Evolutionary conservation across 2,797 vertebrate species (phyloP).

Genomic region (Urosaurus nigricauda): DNA sequence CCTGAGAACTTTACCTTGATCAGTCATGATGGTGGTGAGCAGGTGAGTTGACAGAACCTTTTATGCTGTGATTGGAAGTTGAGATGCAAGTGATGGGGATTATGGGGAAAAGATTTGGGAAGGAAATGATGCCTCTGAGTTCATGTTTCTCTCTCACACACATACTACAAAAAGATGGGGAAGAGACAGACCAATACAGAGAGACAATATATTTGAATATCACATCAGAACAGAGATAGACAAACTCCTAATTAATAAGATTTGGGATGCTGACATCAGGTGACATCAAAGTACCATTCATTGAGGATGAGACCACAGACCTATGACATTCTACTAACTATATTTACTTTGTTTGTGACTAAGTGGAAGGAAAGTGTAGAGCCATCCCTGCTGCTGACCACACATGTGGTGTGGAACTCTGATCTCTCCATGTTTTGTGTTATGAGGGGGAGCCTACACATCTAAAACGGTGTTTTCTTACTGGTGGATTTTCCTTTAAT

Average conservation of each 20-base stretch:
- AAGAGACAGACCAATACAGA: too few species aligned
- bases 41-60: background rate
- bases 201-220: background rate
- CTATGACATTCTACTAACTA: too few species aligned
- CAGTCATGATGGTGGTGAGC: background rate
- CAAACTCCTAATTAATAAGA: background rate
- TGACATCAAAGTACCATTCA: background rate
- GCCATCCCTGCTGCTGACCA: too few species aligned
- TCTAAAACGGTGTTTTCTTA: too few species aligned
- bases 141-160: too few species aligned
- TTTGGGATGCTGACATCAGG: too few species aligned
- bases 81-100: background rate
- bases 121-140: background rate
- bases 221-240: background rate
- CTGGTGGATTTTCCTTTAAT: too few species aligned
- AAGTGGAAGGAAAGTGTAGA: too few species aligned
- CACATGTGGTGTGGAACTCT: too few species aligned
- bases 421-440: too few species aligned
- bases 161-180: too few species aligned
- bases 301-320: background rate
- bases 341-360: background rate
- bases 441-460: too few species aligned
- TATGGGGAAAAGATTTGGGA: background rate
- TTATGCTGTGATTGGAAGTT: background rate
- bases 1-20: background rate